A percentile compares a stretch with the other conserved stretches of the same genome.
These are phyloP conservation scores for Colossoma macropomum DNA, from an alignment of 2,113 vertebrate species.

Conservation along the genomic window DNA sequence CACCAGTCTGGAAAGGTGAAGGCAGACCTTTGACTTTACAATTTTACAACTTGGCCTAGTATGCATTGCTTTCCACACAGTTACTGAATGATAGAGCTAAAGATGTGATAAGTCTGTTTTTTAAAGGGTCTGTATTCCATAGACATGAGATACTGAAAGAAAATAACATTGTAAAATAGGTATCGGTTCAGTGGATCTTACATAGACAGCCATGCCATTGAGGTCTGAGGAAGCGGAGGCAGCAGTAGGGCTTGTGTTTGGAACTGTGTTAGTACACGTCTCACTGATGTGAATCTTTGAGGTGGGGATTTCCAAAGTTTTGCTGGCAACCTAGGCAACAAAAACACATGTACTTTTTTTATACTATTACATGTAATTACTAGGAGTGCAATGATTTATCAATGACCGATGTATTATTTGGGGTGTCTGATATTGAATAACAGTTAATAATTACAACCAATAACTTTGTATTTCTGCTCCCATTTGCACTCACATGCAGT, in stretches of 20 bases:
- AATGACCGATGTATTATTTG: too few relatives aligned
- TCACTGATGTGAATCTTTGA: constrained; percentile 91
- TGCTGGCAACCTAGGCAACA: constrained; percentile 87
- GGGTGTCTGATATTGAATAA: too few relatives aligned
- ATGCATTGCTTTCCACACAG: too few relatives aligned
- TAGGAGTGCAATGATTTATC: not conserved
- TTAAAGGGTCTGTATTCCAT: too few relatives aligned
- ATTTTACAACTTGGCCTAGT: too few relatives aligned
- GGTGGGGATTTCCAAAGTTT: constrained; percentile 81
- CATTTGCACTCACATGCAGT: too few relatives aligned
- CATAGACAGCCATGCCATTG: constrained; percentile 89
- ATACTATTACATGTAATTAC: not conserved
- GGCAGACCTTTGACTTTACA: too few relatives aligned
- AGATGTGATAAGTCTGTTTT: too few relatives aligned
- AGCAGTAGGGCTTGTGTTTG: constrained; percentile 91
- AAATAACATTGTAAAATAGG: not conserved
- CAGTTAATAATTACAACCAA: too few relatives aligned
- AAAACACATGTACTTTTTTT: not conserved
- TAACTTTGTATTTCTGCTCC: too few relatives aligned
- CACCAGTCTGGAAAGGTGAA: too few relatives aligned
- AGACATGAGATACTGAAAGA: not conserved
- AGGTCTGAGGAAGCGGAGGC: constrained; percentile 91
- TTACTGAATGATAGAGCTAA: too few relatives aligned
- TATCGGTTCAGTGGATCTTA: constrained; percentile 59
- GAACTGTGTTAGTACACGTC: constrained; percentile 94